These are phyloP conservation scores for Poecilia picta DNA, from an alignment of 2,797 vertebrate genomes.

Conservation along the genomic window DNA sequence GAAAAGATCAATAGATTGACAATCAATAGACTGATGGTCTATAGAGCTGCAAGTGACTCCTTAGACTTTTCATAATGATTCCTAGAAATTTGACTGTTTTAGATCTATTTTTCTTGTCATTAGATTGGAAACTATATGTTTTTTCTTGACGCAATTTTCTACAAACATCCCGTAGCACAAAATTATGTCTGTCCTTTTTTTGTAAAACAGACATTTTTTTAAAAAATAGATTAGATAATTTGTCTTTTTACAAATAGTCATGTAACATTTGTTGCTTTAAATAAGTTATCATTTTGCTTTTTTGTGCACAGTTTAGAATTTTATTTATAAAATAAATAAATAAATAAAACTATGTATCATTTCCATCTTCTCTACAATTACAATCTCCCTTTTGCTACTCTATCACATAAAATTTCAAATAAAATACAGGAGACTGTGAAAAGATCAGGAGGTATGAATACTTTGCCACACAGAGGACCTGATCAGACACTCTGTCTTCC, in stretches of 20 bases:
- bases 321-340: not conserved
- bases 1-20: not conserved
- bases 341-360: not conserved
- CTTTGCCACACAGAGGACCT: constrained; percentile 9
- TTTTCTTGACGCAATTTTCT: not conserved
- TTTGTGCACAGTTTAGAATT: not conserved
- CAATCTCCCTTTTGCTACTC: not conserved
- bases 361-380: not conserved
- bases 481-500: constrained; percentile 19
- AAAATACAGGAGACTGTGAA: not conserved
- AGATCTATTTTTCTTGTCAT: not conserved
- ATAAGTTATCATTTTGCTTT: not conserved
- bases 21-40: not conserved
- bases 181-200: not conserved
- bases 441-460: not conserved
- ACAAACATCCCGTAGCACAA: not conserved
- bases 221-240: not conserved
- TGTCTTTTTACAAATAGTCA: not conserved
- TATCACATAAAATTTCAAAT: not conserved
- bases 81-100: not conserved
- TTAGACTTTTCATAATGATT: not conserved
- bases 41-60: not conserved
- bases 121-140: not conserved
- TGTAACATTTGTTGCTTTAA: not conserved
- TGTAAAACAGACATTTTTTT: not conserved